These are phyloP conservation scores for Temnothorax nylanderi DNA, from an alignment of 1,140 invertebrate species.

Conservation along the genomic window DNA sequence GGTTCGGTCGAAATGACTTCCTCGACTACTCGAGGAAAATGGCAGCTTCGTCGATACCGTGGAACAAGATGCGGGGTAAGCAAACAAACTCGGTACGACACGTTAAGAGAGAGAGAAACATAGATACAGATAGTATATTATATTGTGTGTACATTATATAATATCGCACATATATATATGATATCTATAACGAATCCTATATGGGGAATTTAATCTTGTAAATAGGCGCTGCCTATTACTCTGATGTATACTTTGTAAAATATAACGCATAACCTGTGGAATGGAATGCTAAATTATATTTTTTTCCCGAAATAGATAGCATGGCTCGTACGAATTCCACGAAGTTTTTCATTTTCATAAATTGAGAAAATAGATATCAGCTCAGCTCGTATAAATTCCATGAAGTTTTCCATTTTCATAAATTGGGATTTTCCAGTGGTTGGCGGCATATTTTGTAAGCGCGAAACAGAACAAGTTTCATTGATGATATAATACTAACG, in stretches of 20 bases:
- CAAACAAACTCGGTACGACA: constrained; percentile 31
- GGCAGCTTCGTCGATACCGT: constrained; percentile 45
- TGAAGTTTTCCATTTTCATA: constrained; percentile 58
- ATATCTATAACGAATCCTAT: neutral
- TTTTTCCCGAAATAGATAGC: constrained; percentile 33
- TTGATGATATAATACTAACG: neutral
- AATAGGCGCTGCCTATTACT: constrained; percentile 24
- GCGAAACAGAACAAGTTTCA: constrained; percentile 20
- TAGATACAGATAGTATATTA: neutral
- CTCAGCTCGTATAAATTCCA: constrained; percentile 56
- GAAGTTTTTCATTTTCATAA: constrained; percentile 59
- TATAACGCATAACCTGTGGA: constrained; percentile 24
- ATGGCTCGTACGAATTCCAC: constrained; percentile 54
- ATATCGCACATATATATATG: neutral
- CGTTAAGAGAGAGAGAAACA: neutral
- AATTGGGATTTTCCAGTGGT: constrained; percentile 54
- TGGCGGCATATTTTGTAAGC: constrained; percentile 19
- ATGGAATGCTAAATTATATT: constrained; percentile 43
- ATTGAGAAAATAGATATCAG: constrained; percentile 60
- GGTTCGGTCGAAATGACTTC: constrained; percentile 55
- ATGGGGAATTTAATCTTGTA: constrained; percentile 26
- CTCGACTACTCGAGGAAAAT: constrained; percentile 56
- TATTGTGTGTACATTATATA: neutral
- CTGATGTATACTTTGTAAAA: constrained; percentile 42
- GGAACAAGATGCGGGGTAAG: constrained; percentile 45